Evolutionary conservation across 2,888 invertebrate genomes (phyloP).

Genomic region (Oxyscelio sp.): DNA sequence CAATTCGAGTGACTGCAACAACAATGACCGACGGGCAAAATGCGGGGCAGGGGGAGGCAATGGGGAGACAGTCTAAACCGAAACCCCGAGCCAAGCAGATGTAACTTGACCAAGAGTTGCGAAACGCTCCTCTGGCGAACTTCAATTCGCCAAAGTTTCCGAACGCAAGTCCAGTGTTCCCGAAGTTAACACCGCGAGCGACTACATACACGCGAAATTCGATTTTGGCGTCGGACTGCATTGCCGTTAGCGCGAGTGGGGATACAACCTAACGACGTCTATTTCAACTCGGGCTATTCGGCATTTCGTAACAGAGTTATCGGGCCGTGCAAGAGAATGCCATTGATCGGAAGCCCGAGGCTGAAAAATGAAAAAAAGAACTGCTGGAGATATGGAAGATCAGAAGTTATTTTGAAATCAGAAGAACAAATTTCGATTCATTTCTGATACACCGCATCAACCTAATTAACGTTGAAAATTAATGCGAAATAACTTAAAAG

Average conservation of each 20-base stretch:
- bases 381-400: not conserved
- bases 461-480: constrained; percentile 32
- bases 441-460: not conserved
- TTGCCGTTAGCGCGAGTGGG: constrained; percentile 26
- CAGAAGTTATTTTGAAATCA: not conserved
- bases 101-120: constrained; percentile 70
- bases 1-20: no score
- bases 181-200: constrained; percentile 73
- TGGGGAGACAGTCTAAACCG: constrained; percentile 29
- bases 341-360: not conserved
- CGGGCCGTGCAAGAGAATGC: not conserved
- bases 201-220: constrained; percentile 75
- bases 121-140: constrained; percentile 58
- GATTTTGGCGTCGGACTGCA: constrained; percentile 73
- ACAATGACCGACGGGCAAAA: no score
- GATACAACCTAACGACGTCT: constrained; percentile 69
- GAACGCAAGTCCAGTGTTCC: constrained; percentile 60
- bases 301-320: constrained; percentile 12
- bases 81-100: constrained; percentile 64
- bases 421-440: not conserved
- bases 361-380: not conserved
- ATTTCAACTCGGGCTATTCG: constrained; percentile 52
- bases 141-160: constrained; percentile 70
- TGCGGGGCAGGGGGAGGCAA: no score
- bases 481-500: constrained; percentile 23